These are phyloP conservation scores for Phortica magna DNA, from an alignment of 2,888 invertebrate genomes.

Conservation along the genomic window DNA sequence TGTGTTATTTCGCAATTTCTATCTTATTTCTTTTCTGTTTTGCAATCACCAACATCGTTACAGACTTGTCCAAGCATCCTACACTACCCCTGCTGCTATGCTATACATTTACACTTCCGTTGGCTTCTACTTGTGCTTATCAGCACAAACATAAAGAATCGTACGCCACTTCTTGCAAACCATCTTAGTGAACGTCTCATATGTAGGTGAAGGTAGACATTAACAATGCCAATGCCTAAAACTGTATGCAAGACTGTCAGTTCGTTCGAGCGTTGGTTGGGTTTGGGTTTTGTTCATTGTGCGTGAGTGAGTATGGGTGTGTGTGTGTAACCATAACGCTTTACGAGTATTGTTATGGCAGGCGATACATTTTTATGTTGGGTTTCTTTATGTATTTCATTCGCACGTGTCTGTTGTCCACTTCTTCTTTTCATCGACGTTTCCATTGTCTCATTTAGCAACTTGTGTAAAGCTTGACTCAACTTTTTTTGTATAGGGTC, in stretches of 20 bases:
- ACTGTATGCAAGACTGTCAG: conserved; percentile 8
- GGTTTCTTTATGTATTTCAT: conserved; percentile 19
- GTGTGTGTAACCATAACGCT: conserved; percentile 52
- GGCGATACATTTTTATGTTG: conserved; percentile 27
- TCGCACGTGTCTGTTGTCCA: conserved; percentile 15
- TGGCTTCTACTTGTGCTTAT: conserved; percentile 3
- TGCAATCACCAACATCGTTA: neutral
- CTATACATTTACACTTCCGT: conserved; percentile 22
- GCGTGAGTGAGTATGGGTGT: conserved; percentile 23
- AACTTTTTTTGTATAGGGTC: neutral
- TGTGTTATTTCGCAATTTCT: conserved; percentile 24
- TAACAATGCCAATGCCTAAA: conserved; percentile 1
- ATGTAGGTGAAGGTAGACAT: conserved; percentile 12
- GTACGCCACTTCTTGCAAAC: neutral
- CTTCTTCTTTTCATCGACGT: neutral
- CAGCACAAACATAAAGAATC: neutral
- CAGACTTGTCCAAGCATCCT: neutral
- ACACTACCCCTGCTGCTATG: neutral
- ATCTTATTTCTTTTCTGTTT: neutral
- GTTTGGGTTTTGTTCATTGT: conserved; percentile 16
- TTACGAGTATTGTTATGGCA: conserved; percentile 48
- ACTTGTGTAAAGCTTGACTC: too few relatives aligned
- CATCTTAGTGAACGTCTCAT: neutral
- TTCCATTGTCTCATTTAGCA: neutral
- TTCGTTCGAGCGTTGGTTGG: neutral